Base-by-base conservation (phyloP, 1,140 invertebrate genomes). In the Tribolium castaneum region DNA sequence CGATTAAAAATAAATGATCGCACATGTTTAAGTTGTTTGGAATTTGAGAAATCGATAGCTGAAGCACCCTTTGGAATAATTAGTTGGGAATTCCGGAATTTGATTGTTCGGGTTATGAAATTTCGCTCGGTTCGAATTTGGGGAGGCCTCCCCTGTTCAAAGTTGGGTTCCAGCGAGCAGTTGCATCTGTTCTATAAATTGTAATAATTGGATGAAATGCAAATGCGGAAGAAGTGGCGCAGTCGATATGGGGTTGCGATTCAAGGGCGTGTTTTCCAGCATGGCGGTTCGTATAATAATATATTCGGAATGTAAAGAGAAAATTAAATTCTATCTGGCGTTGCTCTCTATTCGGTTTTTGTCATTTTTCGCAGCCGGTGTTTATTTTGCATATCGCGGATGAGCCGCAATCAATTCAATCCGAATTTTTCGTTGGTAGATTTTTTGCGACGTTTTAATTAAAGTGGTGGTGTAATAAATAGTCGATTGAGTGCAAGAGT, bases 351-450 rank as follows among this genome's bases (percentile, higher is more conserved):
- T 62, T 76, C 66, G 50, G 56, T 76, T 76, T 76, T 66, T 45
- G 75, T 66, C 75, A 76, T 76, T 76, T 76, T 76, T 76, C 75
- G 75, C 75, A 76, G 75, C 75, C 75, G 75, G 75, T 76, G 75
- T 76, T 70, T 70, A 76, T 62, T 76, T 76, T 76, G 75, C 75
- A 76, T 76, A 76, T 76, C 56, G 75, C 56, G 75, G 75, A 49
- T 52, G 25, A 66, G 56, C 25, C 50, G 56, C 75, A 56, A 59
- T 59, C 59, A 12, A 51, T 51, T 70, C 70, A 70, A 70, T 76
- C 66, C 13, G 50, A 66, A 76, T 25, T 52, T 30, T 12, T 52
- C 25, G 25, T 30, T 45, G 52, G 39, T 34, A 19, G 22, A 14
- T 66, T 66, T 30, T 76, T 76, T 54, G 12, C 52, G 12, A 16